phyloP scores from a whole-genome alignment of 1,140 invertebrate genomes.

The Aradophagus sp. region DNA sequence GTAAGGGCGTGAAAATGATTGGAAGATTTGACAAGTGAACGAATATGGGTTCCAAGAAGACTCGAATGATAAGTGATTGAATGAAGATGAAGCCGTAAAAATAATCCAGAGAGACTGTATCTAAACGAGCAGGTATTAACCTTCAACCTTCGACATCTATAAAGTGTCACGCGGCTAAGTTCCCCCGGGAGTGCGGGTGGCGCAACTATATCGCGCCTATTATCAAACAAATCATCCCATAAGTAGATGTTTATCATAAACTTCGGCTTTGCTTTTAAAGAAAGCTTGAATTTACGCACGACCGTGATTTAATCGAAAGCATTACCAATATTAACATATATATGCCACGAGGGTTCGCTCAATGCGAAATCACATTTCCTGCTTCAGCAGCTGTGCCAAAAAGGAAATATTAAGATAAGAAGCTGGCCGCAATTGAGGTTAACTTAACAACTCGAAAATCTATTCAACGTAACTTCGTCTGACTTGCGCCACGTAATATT shows the following conservation, averaged over 20 bases:
- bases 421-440: constrained; percentile 15
- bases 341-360: constrained; percentile 9
- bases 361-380: constrained; percentile 11
- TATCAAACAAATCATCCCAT: constrained; percentile 42
- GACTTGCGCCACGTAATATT: not conserved
- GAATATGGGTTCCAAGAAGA: no score
- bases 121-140: not conserved
- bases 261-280: constrained; percentile 16
- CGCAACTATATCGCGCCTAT: constrained; percentile 18
- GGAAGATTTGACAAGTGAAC: no score
- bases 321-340: constrained; percentile 24
- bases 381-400: constrained; percentile 1
- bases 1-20: no score
- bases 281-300: constrained; percentile 9
- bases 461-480: not conserved
- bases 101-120: no score
- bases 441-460: constrained; percentile 21
- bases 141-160: no score
- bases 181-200: constrained; percentile 1
- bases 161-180: no score
- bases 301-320: no score
- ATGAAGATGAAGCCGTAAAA: no score
- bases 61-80: no score
- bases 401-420: constrained; percentile 31
- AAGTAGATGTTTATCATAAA: constrained; percentile 19